Base-by-base conservation (phyloP, 2,888 invertebrate genomes). In the Diaperis boleti region DNA sequence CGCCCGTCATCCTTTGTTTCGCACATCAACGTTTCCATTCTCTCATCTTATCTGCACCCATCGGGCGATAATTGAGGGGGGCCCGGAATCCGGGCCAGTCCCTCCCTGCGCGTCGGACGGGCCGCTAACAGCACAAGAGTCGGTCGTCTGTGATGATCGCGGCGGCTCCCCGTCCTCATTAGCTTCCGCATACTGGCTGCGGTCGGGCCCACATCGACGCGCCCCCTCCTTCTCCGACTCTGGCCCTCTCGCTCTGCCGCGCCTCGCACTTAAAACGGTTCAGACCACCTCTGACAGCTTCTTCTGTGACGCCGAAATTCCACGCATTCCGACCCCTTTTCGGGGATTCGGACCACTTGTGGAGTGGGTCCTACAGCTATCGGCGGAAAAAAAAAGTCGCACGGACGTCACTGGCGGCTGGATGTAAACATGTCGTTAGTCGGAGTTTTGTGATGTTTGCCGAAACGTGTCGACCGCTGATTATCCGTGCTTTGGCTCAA, bases 121-220 rank as follows among this genome's bases (percentile, higher is more conserved):
- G 41, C 54, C 52, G 59, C 49, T 59, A 64, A 64, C 61, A 55
- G 59, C 60, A n/a, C n/a, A n/a, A n/a, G 63, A 60, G 64, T 62
- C 62, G 64, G 63, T 70, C 67, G 67, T 62, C 69, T 71, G 68
- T 71, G 71, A 69, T 70, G 69, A 69, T 71, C 64, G 62, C 62
- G 65, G 67, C 68, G 65, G 67, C 69, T 69, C 68, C 68, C 69
- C 71, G 67, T 69, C 69, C 73, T 71, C 73, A 73, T 73, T 73
- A 73, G 70, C 73, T 72, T 71, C 73, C 71, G 72, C 71, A 72
- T 73, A 66, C 69, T 69, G 67, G 64, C 62, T 68, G 69, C 59
- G 64, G 67, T 62, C 64, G 63, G 44, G 59, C 62, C 62, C 64
- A 55, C 56, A 65, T 62, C 50, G 52, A 42, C 37, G 44, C 20